A percentile compares a stretch with the other conserved stretches of the same genome.
These are phyloP conservation scores for Labeo rohita DNA, from an alignment of 2,113 vertebrate species.

Conservation along the genomic window DNA sequence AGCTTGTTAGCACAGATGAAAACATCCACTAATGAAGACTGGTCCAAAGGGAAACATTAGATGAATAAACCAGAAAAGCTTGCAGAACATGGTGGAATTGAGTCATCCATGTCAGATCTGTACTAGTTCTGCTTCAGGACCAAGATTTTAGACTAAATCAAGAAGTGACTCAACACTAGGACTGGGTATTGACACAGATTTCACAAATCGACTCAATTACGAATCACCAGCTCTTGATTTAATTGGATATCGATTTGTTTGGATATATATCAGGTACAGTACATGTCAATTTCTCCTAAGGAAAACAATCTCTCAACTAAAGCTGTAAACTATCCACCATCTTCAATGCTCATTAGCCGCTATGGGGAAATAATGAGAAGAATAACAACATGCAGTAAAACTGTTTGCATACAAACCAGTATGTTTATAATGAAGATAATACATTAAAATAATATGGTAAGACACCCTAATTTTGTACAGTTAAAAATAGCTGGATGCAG, in stretches of 20 bases:
- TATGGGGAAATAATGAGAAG: too few species aligned
- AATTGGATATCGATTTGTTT: background rate
- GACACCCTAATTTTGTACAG: too few species aligned
- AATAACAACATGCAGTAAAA: too few species aligned
- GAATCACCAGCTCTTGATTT: background rate
- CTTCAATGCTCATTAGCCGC: too few species aligned
- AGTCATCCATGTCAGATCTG: background rate
- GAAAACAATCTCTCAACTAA: background rate
- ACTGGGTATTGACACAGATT: background rate
- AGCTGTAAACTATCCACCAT: background rate
- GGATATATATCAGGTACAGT: background rate
- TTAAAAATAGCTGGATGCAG: too few species aligned
- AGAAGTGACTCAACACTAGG: background rate
- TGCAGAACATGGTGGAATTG: background rate
- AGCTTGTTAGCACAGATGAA: conserved; percentile 44
- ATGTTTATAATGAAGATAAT: too few species aligned
- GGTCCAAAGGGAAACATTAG: background rate
- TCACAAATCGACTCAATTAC: background rate
- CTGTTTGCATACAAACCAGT: too few species aligned
- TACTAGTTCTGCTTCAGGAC: background rate
- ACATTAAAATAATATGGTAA: too few species aligned
- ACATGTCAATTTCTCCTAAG: background rate
- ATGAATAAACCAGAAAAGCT: background rate
- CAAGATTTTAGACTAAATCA: background rate
- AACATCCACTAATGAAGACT: conserved; percentile 12